These are phyloP conservation scores for Isotomurus palustris DNA, from an alignment of 2,888 invertebrate genomes.

Conservation along the genomic window DNA sequence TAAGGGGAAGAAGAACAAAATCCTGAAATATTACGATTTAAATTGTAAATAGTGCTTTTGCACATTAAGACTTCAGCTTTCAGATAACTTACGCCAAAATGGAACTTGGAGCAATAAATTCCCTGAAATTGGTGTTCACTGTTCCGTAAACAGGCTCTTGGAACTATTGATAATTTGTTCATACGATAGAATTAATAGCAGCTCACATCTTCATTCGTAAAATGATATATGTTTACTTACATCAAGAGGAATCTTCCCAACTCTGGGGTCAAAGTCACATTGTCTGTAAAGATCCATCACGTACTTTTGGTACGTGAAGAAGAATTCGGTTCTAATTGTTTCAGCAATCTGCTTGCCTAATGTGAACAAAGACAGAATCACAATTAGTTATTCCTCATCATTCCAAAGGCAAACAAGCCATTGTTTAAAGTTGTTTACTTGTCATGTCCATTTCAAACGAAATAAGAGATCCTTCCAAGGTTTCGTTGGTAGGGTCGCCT, in stretches of 20 bases:
- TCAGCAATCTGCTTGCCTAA: conserved; percentile 71
- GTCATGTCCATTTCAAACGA: conserved; percentile 38
- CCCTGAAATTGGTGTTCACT: conserved; percentile 49
- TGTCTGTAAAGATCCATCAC: conserved; percentile 65
- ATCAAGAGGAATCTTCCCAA: conserved; percentile 56
- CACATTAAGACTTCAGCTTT: too few relatives aligned
- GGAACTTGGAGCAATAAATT: conserved; percentile 92
- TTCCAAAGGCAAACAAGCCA: not conserved
- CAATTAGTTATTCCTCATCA: not conserved
- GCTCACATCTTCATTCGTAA: not conserved
- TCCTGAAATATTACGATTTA: conserved; percentile 13
- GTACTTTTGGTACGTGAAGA: conserved; percentile 80
- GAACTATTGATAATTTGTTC: conserved; percentile 12
- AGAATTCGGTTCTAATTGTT: conserved; percentile 78
- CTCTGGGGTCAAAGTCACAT: conserved; percentile 74
- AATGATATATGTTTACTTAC: conserved; percentile 8
- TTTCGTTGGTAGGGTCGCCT: conserved; percentile 29
- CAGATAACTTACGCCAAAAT: conserved; percentile 54
- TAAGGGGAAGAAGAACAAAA: conserved; percentile 36
- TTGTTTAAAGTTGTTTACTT: conserved; percentile 16
- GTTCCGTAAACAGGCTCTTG: conserved; percentile 32
- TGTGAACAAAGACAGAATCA: too few relatives aligned
- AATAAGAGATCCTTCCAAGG: conserved; percentile 31
- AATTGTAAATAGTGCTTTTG: not conserved
- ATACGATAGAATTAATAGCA: not conserved